Evolutionary conservation across 2,797 vertebrate species (phyloP), one percentile per base, ranked within the genome.

Genomic region (Sebastolobus altivelis): DNA sequence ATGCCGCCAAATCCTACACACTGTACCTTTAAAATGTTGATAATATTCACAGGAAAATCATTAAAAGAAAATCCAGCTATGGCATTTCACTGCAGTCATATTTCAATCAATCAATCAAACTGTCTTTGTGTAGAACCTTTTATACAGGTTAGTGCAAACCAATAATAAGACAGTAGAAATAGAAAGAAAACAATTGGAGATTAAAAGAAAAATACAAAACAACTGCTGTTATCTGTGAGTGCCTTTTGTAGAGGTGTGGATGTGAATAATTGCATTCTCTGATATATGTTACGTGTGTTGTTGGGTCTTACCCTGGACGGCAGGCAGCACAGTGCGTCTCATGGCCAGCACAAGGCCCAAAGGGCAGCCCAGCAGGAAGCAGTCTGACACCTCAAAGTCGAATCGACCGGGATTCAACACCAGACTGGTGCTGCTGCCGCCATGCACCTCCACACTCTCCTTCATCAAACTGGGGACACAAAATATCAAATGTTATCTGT

Each of bases 321-420:
- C 92, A 0, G 98, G 97, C 75, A 99, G 94, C 72, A 99, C 98
- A 0, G 97, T 99, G 81, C 95, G 97, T 92, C 98, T 96, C 98
- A 99, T 99, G 88, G 99, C 98, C 92, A 99, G 94, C 81, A 99
- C 98, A 75, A 99, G 94, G 73, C 98, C 98, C 84, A 99, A 94
- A 0, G 98, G 98, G 0, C 98, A 99, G 63, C 98, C 99, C 22
- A 99, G 95, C 83, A 99, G 96, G 94, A 99, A 99, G 94, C 98
- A 99, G 88, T 99, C 97, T 0, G 98, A 97, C 84, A 99, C 98
- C 0, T 99, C 97, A 10, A 99, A 99, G 84, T 99, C 98, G 82
- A 99, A 98, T 25, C 94, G 95, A 31, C 97, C 97, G 8, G 97
- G 93, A 88, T 95, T 97, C 85, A 96, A 90, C 86, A 97, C 91